Percentiles rank a stretch among this genome's conserved stretches.
Evolutionary conservation across 2,888 invertebrate genomes (phyloP).

Genomic region (Melinopterus prodromus): DNA sequence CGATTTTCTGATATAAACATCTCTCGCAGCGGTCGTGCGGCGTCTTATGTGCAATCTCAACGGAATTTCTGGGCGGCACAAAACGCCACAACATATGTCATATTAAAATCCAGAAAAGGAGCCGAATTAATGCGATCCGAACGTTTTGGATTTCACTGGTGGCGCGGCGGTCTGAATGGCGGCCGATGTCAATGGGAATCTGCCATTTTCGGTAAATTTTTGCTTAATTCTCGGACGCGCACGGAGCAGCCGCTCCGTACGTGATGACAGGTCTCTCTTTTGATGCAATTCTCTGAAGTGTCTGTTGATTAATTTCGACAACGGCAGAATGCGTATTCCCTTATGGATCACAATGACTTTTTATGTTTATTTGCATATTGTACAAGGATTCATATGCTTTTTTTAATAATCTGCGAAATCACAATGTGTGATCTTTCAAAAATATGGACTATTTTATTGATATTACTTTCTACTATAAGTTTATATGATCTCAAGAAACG

Average conservation of each 20-base stretch:
- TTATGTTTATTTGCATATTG: no score
- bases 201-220: neutral
- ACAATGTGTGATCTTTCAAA: no score
- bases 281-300: neutral
- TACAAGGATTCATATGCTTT: no score
- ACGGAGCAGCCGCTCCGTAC: neutral
- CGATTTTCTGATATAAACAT: neutral
- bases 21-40: neutral
- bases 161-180: neutral
- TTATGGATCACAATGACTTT: no score
- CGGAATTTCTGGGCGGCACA: neutral
- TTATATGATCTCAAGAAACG: no score
- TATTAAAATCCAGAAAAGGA: slow-evolving; percentile 4
- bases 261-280: neutral
- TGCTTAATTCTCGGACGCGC: neutral
- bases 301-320: neutral
- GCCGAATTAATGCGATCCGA: neutral
- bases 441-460: no score
- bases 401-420: no score
- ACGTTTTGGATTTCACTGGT: neutral
- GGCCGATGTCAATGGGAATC: neutral
- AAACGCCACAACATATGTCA: slow-evolving; percentile 4
- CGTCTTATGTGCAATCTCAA: neutral
- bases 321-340: neutral
- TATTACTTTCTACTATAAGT: no score